Base-by-base conservation (phyloP, 2,888 invertebrate species). In the Eupelmus urozonus region DNA sequence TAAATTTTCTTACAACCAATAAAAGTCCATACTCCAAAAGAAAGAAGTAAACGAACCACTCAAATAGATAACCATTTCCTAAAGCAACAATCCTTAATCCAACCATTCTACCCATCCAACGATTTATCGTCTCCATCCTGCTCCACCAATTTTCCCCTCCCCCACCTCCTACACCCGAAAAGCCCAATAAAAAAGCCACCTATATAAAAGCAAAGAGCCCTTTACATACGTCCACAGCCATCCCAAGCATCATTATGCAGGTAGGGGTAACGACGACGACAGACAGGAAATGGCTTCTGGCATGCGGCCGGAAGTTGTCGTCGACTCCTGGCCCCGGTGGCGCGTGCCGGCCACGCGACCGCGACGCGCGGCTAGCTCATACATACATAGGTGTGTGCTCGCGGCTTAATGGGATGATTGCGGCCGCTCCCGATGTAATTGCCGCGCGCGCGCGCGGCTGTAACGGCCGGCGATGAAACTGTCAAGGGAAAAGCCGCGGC, bases 261-360 rank as follows among this genome's bases (percentile, higher is more conserved):
- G 66, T 72, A 71, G 55, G 4, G 53, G 1, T 66, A 57, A 53
- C 62, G 60, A 42, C 60, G 53, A 27, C 66, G 53, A 25, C 29
- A 34, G 34, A 59, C 65, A 45, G 66, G 66, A 66, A 53, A 66
- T 53, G 53, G 66, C 34, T 53, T 51, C 45, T 66, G 69, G 60
- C 63, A 51, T 63, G 66, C 57, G 63, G 70, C 81, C 84, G 87
- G 87, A 87, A 86, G 85, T 87, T 84, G 87, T 87, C 85, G 82
- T 82, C 82, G 82, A n/a, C n/a, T n/a, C n/a, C n/a, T n/a, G n/a
- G n/a, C n/a, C 23, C 18, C 66, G 55, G 18, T 45, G 78, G 80
- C 87, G 86, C 87, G 87, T 87, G 87, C 78, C 86, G 23, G 86
- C 82, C 87, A 88, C 87, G 85, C 87, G 87, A 84, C 85, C 80